Base-by-base conservation (phyloP, 2,888 invertebrate genomes). In the Oscheius sp. region DNA sequence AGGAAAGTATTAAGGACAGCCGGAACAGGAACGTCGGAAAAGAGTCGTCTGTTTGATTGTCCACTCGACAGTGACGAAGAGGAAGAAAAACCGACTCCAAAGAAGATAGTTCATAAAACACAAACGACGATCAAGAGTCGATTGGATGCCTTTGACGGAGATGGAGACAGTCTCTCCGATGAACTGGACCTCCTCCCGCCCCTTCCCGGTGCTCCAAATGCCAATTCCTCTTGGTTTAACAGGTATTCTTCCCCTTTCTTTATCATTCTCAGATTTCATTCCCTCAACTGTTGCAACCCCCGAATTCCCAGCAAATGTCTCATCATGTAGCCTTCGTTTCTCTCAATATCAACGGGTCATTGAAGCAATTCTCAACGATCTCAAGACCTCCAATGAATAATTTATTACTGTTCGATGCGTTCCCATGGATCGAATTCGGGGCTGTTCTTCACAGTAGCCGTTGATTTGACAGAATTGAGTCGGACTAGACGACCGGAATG, bases 111-210 rank as follows among this genome's bases (percentile, higher is more conserved):
- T 26, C 50, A 50, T 30, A 56, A 56, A 20, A 24, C 59, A n/a
- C 22, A 22, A 20, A 24, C 59, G 12, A 28, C 44, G 2, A 26
- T 59, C n/a, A 59, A 59, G 26, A 41, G 75, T 12, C 71, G 83
- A 17, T 75, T 75, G 20, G 82, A 82, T 67, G 80, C 80, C 22
- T 77, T 83, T 49, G 82, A 83, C 26, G 59, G 79, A 32, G 82
- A 81, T 36, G 75, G 64, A 17, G 84, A 84, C 59, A 77, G 77
- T 17, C 72, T 78, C 17, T 74, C 75, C 24, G 82, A 82, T 50
- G 80, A 80, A 49, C 71, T 82, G 22, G 82, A 82, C 56, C 76
- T 82, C 8, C 68, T 82, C 14, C 82, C 82, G n/a, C 80, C 82
- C 9, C 70, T 80, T 28, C 72, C 82, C n/a, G 77, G 74, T 9